Percentiles rank a stretch among this genome's conserved stretches.
phyloP scores from a whole-genome alignment of 2,888 invertebrate genomes.

The Noctuana brunneofusca region DNA sequence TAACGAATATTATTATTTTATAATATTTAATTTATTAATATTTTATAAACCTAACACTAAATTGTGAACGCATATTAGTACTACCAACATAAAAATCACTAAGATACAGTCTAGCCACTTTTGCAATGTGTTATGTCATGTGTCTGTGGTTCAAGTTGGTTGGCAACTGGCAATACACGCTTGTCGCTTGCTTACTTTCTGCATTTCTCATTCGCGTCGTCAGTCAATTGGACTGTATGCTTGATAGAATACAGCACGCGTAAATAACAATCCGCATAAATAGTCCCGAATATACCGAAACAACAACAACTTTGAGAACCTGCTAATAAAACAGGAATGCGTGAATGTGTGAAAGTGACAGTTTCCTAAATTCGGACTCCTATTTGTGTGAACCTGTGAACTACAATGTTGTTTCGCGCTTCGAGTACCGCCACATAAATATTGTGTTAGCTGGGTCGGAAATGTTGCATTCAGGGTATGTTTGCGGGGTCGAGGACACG shows the following conservation, averaged over 20 bases:
- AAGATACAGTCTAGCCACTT: slow-evolving; percentile 49
- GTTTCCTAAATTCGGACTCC: slow-evolving; percentile 60
- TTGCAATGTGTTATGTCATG: slow-evolving; percentile 66
- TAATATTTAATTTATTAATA: too few relatives aligned
- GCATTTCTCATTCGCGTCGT: slow-evolving; percentile 74
- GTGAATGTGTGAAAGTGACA: slow-evolving; percentile 75
- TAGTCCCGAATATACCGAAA: slow-evolving; percentile 17
- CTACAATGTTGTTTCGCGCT: slow-evolving; percentile 71
- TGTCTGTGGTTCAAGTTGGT: slow-evolving; percentile 38
- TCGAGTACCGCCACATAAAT: slow-evolving; percentile 65
- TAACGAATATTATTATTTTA: too few relatives aligned
- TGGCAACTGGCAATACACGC: slow-evolving; percentile 39
- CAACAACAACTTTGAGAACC: slow-evolving; percentile 44
- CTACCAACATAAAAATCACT: slow-evolving; percentile 19
- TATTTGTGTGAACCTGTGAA: slow-evolving; percentile 67
- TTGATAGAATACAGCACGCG: slow-evolving; percentile 58
- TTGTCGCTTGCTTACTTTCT: slow-evolving; percentile 61
- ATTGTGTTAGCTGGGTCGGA: slow-evolving; percentile 46
- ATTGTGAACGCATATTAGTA: slow-evolving; percentile 51
- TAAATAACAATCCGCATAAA: slow-evolving; percentile 51
- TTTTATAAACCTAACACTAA: background rate
- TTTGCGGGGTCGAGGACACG: slow-evolving; percentile 63
- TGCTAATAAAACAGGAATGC: slow-evolving; percentile 55
- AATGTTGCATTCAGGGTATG: slow-evolving; percentile 54
- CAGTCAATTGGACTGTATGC: slow-evolving; percentile 67